phyloP scores from a whole-genome alignment of 2,888 invertebrate species.

The Coenonympha glycerion region DNA sequence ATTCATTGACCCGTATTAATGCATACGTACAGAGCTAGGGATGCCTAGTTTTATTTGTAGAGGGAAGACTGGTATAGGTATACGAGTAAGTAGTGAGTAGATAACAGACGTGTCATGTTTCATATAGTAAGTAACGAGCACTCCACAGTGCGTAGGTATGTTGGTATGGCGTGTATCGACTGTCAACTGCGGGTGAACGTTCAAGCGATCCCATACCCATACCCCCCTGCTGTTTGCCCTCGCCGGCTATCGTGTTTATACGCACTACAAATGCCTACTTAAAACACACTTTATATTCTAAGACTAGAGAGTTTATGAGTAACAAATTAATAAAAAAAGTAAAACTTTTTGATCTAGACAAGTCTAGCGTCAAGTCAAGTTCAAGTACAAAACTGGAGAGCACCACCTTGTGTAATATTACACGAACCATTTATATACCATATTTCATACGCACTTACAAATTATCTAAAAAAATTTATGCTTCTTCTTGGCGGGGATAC shows the following conservation, averaged over 20 bases:
- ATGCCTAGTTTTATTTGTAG: neutral
- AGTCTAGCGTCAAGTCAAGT: too few relatives aligned
- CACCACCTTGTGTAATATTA: too few relatives aligned
- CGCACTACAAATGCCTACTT: neutral
- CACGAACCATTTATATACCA: too few relatives aligned
- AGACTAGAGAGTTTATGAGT: too few relatives aligned
- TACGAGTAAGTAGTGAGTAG: neutral
- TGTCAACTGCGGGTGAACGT: conserved; percentile 9
- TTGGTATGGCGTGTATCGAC: conserved; percentile 1
- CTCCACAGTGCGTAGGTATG: neutral
- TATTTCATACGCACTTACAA: too few relatives aligned
- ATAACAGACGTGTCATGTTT: conserved; percentile 5
- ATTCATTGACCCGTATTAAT: neutral
- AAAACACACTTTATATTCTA: neutral
- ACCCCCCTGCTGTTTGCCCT: neutral
- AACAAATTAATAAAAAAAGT: too few relatives aligned
- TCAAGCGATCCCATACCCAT: conserved; percentile 1
- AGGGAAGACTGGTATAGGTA: too few relatives aligned
- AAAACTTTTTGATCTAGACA: too few relatives aligned
- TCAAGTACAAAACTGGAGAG: too few relatives aligned
- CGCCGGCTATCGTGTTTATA: neutral
- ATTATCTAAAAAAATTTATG: too few relatives aligned
- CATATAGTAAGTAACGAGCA: conserved; percentile 7
- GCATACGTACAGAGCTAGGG: neutral
- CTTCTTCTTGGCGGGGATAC: too few relatives aligned